Evolutionary conservation across 2,888 invertebrate species (phyloP).

Genomic region (Lampropteryx suffumata): DNA sequence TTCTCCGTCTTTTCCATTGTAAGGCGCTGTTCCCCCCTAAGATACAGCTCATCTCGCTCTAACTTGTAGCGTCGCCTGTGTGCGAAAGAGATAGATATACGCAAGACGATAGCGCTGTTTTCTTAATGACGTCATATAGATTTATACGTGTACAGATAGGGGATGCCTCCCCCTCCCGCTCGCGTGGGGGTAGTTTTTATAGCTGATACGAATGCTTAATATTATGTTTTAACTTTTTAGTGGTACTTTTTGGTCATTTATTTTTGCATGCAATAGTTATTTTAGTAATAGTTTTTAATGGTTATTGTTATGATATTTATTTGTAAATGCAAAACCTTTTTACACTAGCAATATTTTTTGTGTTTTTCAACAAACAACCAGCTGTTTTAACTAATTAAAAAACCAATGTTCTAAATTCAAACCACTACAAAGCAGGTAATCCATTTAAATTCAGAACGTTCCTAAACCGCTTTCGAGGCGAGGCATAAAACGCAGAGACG

Average conservation of each 20-base stretch:
- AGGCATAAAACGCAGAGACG: slow-evolving; percentile 68
- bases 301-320: no score
- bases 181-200: slow-evolving; percentile 65
- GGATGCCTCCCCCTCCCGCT: slow-evolving; percentile 44
- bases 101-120: slow-evolving; percentile 73
- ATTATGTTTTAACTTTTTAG: slow-evolving; percentile 15
- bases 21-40: slow-evolving; percentile 63
- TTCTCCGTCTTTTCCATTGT: slow-evolving; percentile 81
- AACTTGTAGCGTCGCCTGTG: slow-evolving; percentile 45
- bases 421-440: slow-evolving; percentile 38
- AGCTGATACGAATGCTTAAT: slow-evolving; percentile 30
- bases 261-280: slow-evolving; percentile 2
- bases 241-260: slow-evolving; percentile 7
- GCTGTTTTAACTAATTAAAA: not conserved
- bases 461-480: slow-evolving; percentile 41
- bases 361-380: not conserved
- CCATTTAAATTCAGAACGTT: slow-evolving; percentile 71
- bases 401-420: slow-evolving; percentile 38
- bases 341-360: not conserved
- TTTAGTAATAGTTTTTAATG: not conserved
- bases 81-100: slow-evolving; percentile 61
- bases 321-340: no score
- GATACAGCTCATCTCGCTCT: slow-evolving; percentile 59
- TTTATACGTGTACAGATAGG: slow-evolving; percentile 71
- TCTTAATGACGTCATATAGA: slow-evolving; percentile 82